A percentile compares a stretch with the other conserved stretches of the same genome.
phyloP scores from a whole-genome alignment of 2,797 vertebrate species.

The Clarias platycephalus region DNA sequence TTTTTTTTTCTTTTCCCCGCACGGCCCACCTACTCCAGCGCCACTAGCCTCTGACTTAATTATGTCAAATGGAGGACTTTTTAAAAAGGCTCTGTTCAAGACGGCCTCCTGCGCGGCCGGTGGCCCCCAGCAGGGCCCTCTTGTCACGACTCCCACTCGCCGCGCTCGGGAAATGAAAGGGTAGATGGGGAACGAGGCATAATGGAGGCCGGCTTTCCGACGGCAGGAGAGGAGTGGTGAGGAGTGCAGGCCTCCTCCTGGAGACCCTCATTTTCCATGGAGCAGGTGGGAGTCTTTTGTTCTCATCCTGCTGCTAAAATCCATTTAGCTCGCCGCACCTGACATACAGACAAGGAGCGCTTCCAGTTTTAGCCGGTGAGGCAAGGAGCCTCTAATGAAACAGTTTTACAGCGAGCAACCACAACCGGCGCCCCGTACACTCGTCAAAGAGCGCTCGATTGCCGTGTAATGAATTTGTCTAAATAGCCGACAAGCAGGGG shows the following conservation, averaged over 20 bases:
- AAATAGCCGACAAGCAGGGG: conserved; percentile 57
- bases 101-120: conserved; percentile 74
- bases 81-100: conserved; percentile 69
- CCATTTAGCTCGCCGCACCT: conserved; percentile 79
- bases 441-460: conserved; percentile 66
- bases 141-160: conserved; percentile 62
- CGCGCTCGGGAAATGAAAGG: conserved; percentile 78
- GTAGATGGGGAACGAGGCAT: conserved; percentile 75
- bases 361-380: conserved; percentile 59
- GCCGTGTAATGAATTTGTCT: conserved; percentile 64
- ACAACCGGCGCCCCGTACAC: conserved; percentile 59
- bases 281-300: conserved; percentile 83
- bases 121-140: conserved; percentile 71
- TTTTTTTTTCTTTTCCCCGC: conserved; percentile 13
- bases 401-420: conserved; percentile 45
- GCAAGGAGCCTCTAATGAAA: conserved; percentile 60
- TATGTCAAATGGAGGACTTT: conserved; percentile 79
- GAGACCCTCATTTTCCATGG: conserved; percentile 79
- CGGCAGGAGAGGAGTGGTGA: conserved; percentile 75
- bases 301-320: conserved; percentile 81
- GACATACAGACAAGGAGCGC: conserved; percentile 73
- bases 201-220: conserved; percentile 78
- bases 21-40: conserved; percentile 60
- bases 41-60: conserved; percentile 78
- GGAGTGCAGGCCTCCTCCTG: conserved; percentile 74